phyloP scores from a whole-genome alignment of 1,140 invertebrate genomes.

The Drosophila baimaii region DNA sequence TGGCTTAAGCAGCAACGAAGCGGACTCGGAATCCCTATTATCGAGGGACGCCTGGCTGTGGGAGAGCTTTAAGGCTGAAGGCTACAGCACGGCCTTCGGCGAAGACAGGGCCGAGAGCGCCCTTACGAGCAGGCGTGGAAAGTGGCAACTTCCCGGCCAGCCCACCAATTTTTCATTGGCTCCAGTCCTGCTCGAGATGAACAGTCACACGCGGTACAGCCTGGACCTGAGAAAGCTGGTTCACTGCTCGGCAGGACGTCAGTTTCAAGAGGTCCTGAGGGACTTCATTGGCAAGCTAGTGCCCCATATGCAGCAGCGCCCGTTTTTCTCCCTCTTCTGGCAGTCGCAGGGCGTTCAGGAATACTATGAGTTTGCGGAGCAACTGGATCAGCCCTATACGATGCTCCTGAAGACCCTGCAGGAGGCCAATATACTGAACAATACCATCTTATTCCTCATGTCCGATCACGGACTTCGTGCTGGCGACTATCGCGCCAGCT shows the following conservation, averaged over 20 bases:
- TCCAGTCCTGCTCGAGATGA: slow-evolving; percentile 47
- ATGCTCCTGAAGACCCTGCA: slow-evolving; percentile 17
- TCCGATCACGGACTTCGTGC: slow-evolving; percentile 95
- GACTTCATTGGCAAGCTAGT: slow-evolving; percentile 46
- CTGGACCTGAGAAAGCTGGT: slow-evolving; percentile 36
- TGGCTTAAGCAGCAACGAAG: slow-evolving; percentile 86
- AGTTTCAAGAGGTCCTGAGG: slow-evolving; percentile 32
- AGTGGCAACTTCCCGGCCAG: neutral
- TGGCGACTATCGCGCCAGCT: slow-evolving; percentile 89
- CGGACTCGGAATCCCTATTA: slow-evolving; percentile 86
- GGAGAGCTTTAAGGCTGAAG: slow-evolving; percentile 34
- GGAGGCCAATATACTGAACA: slow-evolving; percentile 85
- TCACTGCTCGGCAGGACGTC: slow-evolving; percentile 40
- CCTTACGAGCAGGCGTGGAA: slow-evolving; percentile 4
- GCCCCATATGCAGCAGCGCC: slow-evolving; percentile 17
- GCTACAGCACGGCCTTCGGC: slow-evolving; percentile 44
- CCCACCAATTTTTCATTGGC: slow-evolving; percentile 48
- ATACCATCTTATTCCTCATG: slow-evolving; percentile 90
- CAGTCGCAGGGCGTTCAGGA: slow-evolving; percentile 57
- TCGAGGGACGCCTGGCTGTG: slow-evolving; percentile 52
- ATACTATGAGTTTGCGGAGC: slow-evolving; percentile 33
- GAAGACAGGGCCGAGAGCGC: slow-evolving; percentile 38
- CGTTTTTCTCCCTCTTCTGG: slow-evolving; percentile 64
- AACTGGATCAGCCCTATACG: slow-evolving; percentile 38
- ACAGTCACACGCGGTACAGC: slow-evolving; percentile 38